These are phyloP conservation scores for Magallana angulata DNA, from an alignment of 1,140 invertebrate genomes.

Conservation along the genomic window DNA sequence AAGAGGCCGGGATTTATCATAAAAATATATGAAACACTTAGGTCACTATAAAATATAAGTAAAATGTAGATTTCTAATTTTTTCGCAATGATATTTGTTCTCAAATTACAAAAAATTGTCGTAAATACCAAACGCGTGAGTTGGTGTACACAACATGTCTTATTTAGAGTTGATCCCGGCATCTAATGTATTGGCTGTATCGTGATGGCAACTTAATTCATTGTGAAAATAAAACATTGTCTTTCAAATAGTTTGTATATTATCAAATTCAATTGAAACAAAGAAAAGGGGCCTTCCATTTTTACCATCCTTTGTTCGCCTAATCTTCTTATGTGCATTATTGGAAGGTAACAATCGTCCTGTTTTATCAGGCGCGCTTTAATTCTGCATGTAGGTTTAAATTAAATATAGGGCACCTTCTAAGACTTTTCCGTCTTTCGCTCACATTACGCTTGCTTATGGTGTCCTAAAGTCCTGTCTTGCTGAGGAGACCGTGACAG, in stretches of 20 bases:
- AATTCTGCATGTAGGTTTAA: conserved; percentile 10
- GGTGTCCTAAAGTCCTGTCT: conserved; percentile 8
- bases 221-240: neutral
- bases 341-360: conserved; percentile 23
- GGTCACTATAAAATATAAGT: no score
- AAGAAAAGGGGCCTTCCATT: neutral
- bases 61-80: no score
- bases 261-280: conserved; percentile 13
- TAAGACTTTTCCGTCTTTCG: neutral
- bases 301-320: neutral
- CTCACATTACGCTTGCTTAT: neutral
- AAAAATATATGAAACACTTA: no score
- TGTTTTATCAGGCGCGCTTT: conserved; percentile 25
- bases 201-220: conserved; percentile 30
- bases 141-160: no score
- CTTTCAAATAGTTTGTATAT: conserved; percentile 22
- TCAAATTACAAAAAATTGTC: no score
- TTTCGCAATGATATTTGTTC: no score
- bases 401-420: conserved; percentile 13
- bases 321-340: conserved; percentile 32
- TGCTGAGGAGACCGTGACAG: neutral
- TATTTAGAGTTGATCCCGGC: no score
- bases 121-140: no score
- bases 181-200: neutral
- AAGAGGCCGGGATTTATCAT: no score